phyloP scores from a whole-genome alignment of 2,113 vertebrate genomes.

The Notarius lentiginosus region DNA sequence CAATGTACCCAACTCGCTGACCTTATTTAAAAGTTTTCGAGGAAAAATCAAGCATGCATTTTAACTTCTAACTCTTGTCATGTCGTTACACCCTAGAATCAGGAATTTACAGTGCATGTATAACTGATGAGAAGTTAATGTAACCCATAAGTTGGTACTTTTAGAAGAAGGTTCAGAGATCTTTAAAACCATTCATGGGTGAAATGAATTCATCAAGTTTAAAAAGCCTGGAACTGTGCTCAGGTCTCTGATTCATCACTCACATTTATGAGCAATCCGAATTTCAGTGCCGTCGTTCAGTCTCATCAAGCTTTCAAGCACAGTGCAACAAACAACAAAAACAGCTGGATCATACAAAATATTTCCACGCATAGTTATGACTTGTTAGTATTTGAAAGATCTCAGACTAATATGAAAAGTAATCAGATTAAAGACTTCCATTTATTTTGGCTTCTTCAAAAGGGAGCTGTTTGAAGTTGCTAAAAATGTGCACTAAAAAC shows the following conservation, averaged over 20 bases:
- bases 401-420: neutral
- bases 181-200: conserved; percentile 3
- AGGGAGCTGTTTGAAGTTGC: neutral
- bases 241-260: neutral
- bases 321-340: conserved; percentile 13
- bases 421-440: neutral
- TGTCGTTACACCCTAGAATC: neutral
- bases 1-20: neutral
- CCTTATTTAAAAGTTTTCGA: neutral
- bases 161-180: neutral
- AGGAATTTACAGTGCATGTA: neutral
- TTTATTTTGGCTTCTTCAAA: conserved; percentile 1
- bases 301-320: neutral
- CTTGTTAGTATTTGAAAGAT: neutral
- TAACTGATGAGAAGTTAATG: conserved; percentile 3
- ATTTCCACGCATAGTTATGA: neutral
- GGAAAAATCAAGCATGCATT: neutral
- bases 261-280: conserved; percentile 2
- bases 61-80: neutral
- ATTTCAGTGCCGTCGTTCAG: neutral
- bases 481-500: neutral
- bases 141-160: neutral
- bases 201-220: conserved; percentile 14
- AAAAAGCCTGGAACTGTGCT: neutral
- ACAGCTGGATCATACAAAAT: conserved; percentile 11